Evolutionary conservation across 1,140 invertebrate genomes (phyloP).

Genomic region (Neodiprion pinetum): DNA sequence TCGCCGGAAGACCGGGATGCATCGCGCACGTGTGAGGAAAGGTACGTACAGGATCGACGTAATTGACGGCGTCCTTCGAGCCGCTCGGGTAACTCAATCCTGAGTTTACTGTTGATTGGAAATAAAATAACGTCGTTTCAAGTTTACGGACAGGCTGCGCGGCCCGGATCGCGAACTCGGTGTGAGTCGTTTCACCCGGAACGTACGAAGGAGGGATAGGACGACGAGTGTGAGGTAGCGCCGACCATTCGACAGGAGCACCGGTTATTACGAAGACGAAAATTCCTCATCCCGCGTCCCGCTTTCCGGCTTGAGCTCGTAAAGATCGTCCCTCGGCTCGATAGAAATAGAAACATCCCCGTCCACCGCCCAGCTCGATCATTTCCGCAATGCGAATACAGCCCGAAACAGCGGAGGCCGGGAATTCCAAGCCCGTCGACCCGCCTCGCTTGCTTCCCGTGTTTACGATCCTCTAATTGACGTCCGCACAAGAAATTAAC

Average conservation of each 20-base stretch:
- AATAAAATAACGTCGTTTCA: constrained; percentile 6
- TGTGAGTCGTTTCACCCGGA: neutral
- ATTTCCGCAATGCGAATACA: too few species aligned
- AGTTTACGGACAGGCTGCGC: neutral
- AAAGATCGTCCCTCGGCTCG: neutral
- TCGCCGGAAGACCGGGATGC: too few species aligned
- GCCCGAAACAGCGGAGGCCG: too few species aligned
- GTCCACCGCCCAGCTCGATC: too few species aligned
- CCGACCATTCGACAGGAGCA: too few species aligned
- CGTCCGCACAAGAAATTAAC: too few species aligned
- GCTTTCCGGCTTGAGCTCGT: neutral
- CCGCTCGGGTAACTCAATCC: neutral
- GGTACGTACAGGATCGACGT: neutral
- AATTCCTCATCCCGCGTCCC: neutral
- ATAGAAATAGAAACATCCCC: constrained; percentile 4
- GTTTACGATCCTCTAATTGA: too few species aligned
- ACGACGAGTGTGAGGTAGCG: too few species aligned
- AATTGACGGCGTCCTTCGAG: neutral
- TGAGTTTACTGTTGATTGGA: constrained; percentile 5
- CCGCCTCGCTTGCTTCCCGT: neutral
- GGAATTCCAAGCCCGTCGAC: constrained; percentile 47
- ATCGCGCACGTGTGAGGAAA: too few species aligned
- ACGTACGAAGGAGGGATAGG: neutral
- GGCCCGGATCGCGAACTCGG: neutral
- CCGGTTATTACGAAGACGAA: neutral